These are phyloP conservation scores for Lophochroa leadbeateri DNA, from an alignment of 2,113 vertebrate genomes.

Conservation along the genomic window DNA sequence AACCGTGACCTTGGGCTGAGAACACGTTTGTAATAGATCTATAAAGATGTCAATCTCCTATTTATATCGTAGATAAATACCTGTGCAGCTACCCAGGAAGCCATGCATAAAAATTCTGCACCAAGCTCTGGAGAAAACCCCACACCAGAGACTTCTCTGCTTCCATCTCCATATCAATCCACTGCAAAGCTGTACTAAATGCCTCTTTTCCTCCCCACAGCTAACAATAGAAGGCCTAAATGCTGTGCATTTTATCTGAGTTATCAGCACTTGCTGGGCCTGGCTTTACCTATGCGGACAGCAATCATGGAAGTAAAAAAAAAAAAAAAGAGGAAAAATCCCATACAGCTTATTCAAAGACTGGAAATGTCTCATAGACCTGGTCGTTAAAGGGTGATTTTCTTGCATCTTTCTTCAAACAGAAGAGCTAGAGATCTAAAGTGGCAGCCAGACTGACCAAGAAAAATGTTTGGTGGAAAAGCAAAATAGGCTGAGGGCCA, in stretches of 20 bases:
- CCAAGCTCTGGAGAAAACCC: not conserved
- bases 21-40: not conserved
- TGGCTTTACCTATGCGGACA: not conserved
- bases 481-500: not conserved
- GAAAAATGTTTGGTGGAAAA: not conserved
- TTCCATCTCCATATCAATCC: not conserved
- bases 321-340: not conserved
- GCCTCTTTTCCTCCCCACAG: not conserved
- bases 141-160: not conserved
- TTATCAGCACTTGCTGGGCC: not conserved
- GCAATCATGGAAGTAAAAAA: not conserved
- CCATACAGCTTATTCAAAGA: not conserved
- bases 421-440: not conserved
- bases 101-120: slow-evolving; percentile 7
- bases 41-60: not conserved
- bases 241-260: not conserved
- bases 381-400: not conserved
- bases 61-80: not conserved
- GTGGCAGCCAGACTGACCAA: not conserved
- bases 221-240: not conserved
- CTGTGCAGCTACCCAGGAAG: not conserved
- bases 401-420: not conserved
- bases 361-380: not conserved
- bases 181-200: not conserved
- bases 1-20: not conserved